These are phyloP conservation scores for Drosophila nr. perissopoda DNA, from an alignment of 2,888 invertebrate genomes.

Conservation along the genomic window DNA sequence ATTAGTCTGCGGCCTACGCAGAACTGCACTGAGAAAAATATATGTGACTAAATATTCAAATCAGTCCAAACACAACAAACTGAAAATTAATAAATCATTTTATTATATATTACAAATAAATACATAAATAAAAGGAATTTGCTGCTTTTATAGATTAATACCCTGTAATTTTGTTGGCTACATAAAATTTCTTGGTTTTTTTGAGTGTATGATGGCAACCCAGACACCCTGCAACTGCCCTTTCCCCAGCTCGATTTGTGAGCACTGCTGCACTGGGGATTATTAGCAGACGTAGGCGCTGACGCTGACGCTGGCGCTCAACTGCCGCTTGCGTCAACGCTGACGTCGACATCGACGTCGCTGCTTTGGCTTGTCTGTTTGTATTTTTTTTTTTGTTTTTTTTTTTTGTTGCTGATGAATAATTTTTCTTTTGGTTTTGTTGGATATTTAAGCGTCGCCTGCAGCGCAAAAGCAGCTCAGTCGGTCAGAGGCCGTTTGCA, in stretches of 20 bases:
- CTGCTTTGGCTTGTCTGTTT: conserved; percentile 29
- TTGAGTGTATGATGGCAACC: not conserved
- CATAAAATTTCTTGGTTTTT: not conserved
- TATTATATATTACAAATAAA: not conserved
- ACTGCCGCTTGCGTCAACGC: not conserved
- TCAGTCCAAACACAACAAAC: not conserved
- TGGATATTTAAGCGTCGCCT: conserved; percentile 69
- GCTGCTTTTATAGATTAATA: too few relatives aligned
- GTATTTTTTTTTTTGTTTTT: not conserved
- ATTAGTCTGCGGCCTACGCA: conserved; percentile 65
- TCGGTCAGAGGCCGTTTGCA: conserved; percentile 69
- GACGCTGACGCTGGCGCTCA: conserved; percentile 19
- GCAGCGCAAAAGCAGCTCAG: conserved; percentile 66
- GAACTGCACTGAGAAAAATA: not conserved
- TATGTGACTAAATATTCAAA: not conserved
- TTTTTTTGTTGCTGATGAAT: conserved; percentile 6
- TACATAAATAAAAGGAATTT: not conserved
- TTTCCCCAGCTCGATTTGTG: not conserved
- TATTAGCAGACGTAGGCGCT: conserved; percentile 37
- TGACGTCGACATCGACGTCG: conserved; percentile 13
- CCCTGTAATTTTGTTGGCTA: too few relatives aligned
- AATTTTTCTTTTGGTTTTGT: conserved; percentile 27
- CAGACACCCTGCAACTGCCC: not conserved
- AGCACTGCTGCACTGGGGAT: conserved; percentile 28
- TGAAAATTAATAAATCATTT: not conserved